Conservation (phyloP, 2,797 vertebrate genomes). For the Falco peregrinus region DNA sequence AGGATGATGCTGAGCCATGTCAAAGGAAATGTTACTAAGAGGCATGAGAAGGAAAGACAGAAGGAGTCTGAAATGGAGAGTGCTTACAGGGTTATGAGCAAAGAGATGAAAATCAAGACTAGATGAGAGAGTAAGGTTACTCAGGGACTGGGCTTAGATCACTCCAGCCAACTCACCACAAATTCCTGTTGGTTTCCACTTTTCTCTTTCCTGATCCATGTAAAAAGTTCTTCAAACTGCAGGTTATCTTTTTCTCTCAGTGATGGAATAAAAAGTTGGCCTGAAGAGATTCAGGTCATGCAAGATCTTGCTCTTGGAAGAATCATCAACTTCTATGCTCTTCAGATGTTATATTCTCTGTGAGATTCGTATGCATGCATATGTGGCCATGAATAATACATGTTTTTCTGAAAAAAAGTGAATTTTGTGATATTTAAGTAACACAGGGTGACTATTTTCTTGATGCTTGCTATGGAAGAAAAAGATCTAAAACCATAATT, state of each 20-base stretch:
- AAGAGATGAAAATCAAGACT: background rate
- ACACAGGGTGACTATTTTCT: background rate
- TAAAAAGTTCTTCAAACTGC: background rate
- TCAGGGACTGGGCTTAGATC: background rate
- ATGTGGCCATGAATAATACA: background rate
- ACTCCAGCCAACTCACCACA: background rate
- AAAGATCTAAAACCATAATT: background rate
- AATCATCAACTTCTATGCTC: background rate
- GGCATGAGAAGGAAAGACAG: background rate
- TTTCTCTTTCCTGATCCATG: background rate
- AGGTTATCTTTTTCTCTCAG: background rate
- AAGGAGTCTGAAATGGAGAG: background rate
- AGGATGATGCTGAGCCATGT: background rate
- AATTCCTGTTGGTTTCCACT: background rate
- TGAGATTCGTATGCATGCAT: background rate
- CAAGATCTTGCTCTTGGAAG: background rate
- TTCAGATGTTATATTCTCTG: background rate
- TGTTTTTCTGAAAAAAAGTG: background rate
- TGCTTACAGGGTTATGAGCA: background rate
- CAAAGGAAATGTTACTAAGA: background rate
- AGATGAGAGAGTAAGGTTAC: background rate
- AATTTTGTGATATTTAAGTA: background rate
- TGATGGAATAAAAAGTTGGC: background rate
- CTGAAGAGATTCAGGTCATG: background rate
- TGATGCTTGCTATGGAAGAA: background rate